Conservation (phyloP, 2,888 invertebrate genomes). For the Melanostoma scalare region DNA sequence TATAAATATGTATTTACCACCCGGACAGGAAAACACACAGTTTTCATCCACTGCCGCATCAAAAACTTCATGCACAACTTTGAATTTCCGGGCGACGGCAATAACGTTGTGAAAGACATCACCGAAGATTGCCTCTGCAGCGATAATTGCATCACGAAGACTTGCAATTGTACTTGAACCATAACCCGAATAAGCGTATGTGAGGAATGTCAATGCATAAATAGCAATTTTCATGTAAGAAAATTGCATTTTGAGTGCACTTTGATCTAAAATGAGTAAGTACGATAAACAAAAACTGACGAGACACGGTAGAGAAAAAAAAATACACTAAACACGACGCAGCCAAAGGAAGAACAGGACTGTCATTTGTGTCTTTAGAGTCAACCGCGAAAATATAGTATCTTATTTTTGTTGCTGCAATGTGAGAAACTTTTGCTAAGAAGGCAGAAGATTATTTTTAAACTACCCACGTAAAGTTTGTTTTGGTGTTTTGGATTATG, state of each 20-base stretch:
- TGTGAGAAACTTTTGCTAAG: slow-evolving; percentile 13
- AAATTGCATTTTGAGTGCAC: slow-evolving; percentile 85
- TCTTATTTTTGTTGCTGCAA: slow-evolving; percentile 21
- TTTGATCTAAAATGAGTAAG: not conserved
- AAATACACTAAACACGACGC: slow-evolving; percentile 29
- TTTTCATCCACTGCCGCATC: slow-evolving; percentile 93
- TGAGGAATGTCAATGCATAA: slow-evolving; percentile 89
- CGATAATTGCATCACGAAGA: slow-evolving; percentile 90
- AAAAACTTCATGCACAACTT: slow-evolving; percentile 90
- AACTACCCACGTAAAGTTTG: slow-evolving; percentile 53
- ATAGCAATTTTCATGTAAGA: slow-evolving; percentile 89
- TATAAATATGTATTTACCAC: slow-evolving; percentile 83
- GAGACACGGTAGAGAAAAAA: not conserved
- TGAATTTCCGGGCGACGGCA: slow-evolving; percentile 88
- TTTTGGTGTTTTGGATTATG: slow-evolving; percentile 38
- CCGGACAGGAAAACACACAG: slow-evolving; percentile 89
- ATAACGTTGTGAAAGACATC: slow-evolving; percentile 89
- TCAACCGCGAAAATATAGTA: slow-evolving; percentile 25
- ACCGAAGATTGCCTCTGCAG: slow-evolving; percentile 91
- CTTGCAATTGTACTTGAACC: slow-evolving; percentile 89
- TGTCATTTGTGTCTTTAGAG: slow-evolving; percentile 36
- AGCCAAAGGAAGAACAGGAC: slow-evolving; percentile 27
- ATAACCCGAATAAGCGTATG: slow-evolving; percentile 91
- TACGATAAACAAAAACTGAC: not conserved
- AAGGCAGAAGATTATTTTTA: slow-evolving; percentile 60